Conservation (phyloP, 1,140 invertebrate genomes). For the Apis mellifera region Amel_HAv3.1 CM009942.2:10824501-10825000, state of each 20-base stretch:
- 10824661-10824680: constrained; percentile 35
- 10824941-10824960: too few species aligned
- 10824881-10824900: constrained; percentile 40
- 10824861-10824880: constrained; percentile 71
- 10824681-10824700: constrained; percentile 31
- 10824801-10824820: constrained; percentile 71
- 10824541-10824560: neutral
- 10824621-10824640: constrained; percentile 22
- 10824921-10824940: neutral
- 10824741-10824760: constrained; percentile 8
- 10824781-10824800: constrained; percentile 56
- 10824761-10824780: constrained; percentile 29
- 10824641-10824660: constrained; percentile 25
- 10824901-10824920: constrained; percentile 47
- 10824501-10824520: neutral
- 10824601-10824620: neutral
- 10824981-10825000: neutral
- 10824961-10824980: neutral
- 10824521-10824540: neutral
- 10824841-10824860: constrained; percentile 73
- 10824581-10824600: neutral
- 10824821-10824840: constrained; percentile 76
- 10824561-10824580: neutral
- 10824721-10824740: constrained; percentile 21
- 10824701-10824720: constrained; percentile 12